Base-by-base conservation (phyloP, 2,888 invertebrate species). In the Glaucopsyche alexis region DNA sequence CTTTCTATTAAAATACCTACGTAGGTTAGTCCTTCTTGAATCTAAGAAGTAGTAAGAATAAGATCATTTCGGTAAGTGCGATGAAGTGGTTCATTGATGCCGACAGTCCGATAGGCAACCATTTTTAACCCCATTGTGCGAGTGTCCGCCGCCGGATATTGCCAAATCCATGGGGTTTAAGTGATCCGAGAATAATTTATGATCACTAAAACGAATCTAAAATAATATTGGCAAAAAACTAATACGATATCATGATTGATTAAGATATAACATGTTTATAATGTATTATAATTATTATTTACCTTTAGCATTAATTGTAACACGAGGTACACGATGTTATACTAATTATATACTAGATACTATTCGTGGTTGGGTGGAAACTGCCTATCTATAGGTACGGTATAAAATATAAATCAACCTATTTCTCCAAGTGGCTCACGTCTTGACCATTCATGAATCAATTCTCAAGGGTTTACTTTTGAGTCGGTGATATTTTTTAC, bases 101-200 rank as follows among this genome's bases (percentile, higher is more conserved):
- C 81, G 90, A 88, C 88, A 87, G 87, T 79, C 81, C 84, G 82
- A 83, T 82, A 80, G 81, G 79, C 79, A 82, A 84, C 85, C 92
- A 91, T 92, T 92, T 92, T 91, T 91, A 90, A 92, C 89, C 82
- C 81, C 81, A 85, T 90, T 91, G 90, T 91, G 80, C 82, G 83
- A 79, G 81, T 87, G 89, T 88, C 90, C 84, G 81, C 79, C 71
- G 71, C 81, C 75, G 75, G 75, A 69, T 69, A 69, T 69, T 77
- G 79, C 81, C 83, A 82, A 81, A 82, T 78, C 81, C 82, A 80
- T 78, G 77, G 82, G 84, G 82, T 80, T 83, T 84, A 84, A 84
- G 85, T 87, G 88, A 89, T 88, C 85, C 83, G 81, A 81, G 76
- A 74, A 80, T 87, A 82, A 90, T 90, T 88, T 89, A 91, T 83